Percentiles rank a stretch among this genome's conserved stretches.
These are phyloP conservation scores for Protonibea diacanthus DNA, from an alignment of 2,797 vertebrate genomes.

Conservation along the genomic window DNA sequence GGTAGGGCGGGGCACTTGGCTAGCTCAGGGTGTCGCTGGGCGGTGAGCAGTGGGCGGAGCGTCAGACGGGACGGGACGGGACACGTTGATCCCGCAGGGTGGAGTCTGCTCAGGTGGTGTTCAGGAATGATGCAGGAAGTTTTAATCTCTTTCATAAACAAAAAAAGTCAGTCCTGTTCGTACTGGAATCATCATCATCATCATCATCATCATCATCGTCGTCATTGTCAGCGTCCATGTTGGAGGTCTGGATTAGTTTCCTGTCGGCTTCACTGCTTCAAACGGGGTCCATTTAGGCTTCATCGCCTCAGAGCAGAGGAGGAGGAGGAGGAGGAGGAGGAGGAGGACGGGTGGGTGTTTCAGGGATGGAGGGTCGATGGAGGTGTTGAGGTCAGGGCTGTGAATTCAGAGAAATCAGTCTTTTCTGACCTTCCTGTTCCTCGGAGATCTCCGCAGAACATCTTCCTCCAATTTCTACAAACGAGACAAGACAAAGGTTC, in stretches of 20 bases:
- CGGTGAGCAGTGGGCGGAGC: background rate
- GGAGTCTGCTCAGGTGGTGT: slow-evolving; percentile 58
- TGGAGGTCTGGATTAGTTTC: slow-evolving; percentile 64
- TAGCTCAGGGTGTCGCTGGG: slow-evolving; percentile 25
- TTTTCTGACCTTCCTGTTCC: slow-evolving; percentile 94
- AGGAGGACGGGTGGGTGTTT: background rate
- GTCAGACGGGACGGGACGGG: slow-evolving; percentile 21
- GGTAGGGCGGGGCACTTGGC: slow-evolving; percentile 18
- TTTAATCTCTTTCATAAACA: slow-evolving; percentile 69
- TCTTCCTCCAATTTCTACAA: slow-evolving; percentile 91
- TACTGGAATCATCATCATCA: slow-evolving; percentile 62
- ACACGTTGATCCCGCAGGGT: slow-evolving; percentile 26
- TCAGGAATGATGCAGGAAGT: slow-evolving; percentile 81
- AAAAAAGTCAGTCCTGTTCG: slow-evolving; percentile 70
- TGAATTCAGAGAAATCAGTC: slow-evolving; percentile 87
- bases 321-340: slow-evolving; percentile 12
- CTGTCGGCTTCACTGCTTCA: slow-evolving; percentile 64
- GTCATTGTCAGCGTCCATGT: slow-evolving; percentile 46
- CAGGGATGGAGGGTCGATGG: background rate
- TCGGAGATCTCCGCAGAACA: slow-evolving; percentile 93
- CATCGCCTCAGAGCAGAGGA: slow-evolving; percentile 60
- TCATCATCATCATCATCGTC: no score
- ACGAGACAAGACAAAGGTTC: background rate
- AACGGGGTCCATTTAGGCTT: slow-evolving; percentile 57
- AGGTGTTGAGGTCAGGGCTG: slow-evolving; percentile 54